Base-by-base conservation (phyloP, 2,888 invertebrate species). In the Eristalinus sepulchralis region DNA sequence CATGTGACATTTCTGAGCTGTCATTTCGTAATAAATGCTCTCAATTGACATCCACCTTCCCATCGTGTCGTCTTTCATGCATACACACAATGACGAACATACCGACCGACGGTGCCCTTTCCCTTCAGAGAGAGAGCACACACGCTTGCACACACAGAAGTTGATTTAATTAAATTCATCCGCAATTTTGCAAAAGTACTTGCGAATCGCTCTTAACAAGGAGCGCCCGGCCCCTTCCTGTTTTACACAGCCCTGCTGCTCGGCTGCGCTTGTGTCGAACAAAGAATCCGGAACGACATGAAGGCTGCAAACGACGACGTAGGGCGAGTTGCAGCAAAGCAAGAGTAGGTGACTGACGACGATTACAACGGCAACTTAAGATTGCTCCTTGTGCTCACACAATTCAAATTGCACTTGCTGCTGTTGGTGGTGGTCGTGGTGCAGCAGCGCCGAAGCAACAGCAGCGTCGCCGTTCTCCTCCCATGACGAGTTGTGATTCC, bases 151-250 rank as follows among this genome's bases (percentile, higher is more conserved):
- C 62, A 72, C 20, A 76, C 71, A 60, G 57, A 68, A 85, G 78
- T 85, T 85, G 77, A 82, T 85, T 85, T 78, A 85, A 85, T 85
- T 78, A 85, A 85, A 85, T 72, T 78, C 73, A 78, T 82, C 63
- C 63, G 63, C 76, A 81, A 57, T 84, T 76, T 76, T 72, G 72
- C 63, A 59, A 76, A 73, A 84, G 83, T 60, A 75, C 70, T 71
- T 71, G 73, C 68, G 34, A 83, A 83, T 31, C 39, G 75, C 84
- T 77, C 81, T 76, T 76, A 81, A 85, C 81, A 67, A 68, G 70
- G 57, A 84, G 59, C 34, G 36, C 59, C 27, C 57, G 47, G 62
- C 60, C 60, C 57, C 34, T 63, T 63, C 31, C 62, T 34, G 31
- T 47, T 47, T 47, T 47, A 47, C 47, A 67, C 27, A 47, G 24